Base-by-base conservation (phyloP, 2,113 vertebrate genomes). In the Cyrtonyx montezumae region DNA sequence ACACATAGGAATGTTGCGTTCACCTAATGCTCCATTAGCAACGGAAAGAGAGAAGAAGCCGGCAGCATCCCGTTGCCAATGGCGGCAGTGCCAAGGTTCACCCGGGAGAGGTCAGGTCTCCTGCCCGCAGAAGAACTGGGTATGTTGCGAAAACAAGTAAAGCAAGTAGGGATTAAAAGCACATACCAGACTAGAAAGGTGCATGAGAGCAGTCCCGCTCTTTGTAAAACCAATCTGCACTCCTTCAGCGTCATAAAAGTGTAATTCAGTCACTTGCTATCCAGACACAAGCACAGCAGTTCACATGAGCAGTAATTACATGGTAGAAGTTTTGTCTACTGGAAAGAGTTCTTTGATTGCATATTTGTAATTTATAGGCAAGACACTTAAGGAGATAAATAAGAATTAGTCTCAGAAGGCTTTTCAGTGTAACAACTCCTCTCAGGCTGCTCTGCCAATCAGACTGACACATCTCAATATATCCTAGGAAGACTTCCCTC, bases 21-120 rank as follows among this genome's bases (percentile, higher is more conserved):
- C 23, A 13, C 82, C 87, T 94, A 66, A 92, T 88, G 53, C 16
- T 81, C 71, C 32, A 67, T 86, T 88, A 90, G 51, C 62, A 66
- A n/a, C 63, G 48, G 91, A 93, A 87, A 9, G n/a, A 21, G 26
- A 75, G 84, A 81, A 81, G 43, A 66, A 83, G 56, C 46, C 67
- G 68, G 48, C 34, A 73, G 53, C 30, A 51, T 7, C 40, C 25
- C 1, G 13, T 40, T 66, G 70, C 49, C 62, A 32, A 21, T 49
- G 25, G 36, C 2, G 3, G 19, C 40, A 67, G 20, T 63, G 67
- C 78, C 92, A 89, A 84, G 71, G 49, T 46, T 80, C 36, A 36
- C 11, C 84, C 89, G 32, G 73, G 70, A 36, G 13, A 32, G 36
- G 16, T 26, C 2, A 3, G 23, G 26, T 65, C 14, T 88, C 42